Percentiles rank a stretch among this genome's conserved stretches.
Conservation (phyloP, 92 coral and sea anemone genomes). For the Diadumene lineata region DNA sequence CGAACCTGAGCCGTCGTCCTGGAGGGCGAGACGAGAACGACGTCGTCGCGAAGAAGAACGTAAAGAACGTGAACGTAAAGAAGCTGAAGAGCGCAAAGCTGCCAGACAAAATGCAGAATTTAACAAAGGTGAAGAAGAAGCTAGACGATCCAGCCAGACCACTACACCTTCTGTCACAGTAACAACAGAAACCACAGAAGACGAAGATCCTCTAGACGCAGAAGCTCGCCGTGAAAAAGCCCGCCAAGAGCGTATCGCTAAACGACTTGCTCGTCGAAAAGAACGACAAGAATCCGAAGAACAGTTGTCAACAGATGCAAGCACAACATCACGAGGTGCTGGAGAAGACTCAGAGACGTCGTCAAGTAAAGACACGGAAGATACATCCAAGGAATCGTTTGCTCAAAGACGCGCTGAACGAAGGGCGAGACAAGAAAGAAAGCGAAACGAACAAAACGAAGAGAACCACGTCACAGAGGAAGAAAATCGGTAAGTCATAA, state of each 20-base stretch:
- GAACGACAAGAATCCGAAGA: constrained; percentile 32
- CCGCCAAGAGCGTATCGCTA: constrained; percentile 29
- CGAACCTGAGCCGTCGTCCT: constrained; percentile 31
- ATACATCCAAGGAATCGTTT: constrained; percentile 26
- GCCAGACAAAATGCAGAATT: constrained; percentile 28
- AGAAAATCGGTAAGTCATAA: constrained; percentile 41
- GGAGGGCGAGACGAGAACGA: constrained; percentile 33
- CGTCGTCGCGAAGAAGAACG: constrained; percentile 33
- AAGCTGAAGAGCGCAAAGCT: constrained; percentile 29
- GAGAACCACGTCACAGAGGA: constrained; percentile 23
- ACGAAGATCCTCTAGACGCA: constrained; percentile 27
- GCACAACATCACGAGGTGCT: constrained; percentile 12
- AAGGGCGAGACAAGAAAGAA: constrained; percentile 50
- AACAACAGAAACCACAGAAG: constrained; percentile 17
- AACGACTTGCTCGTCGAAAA: constrained; percentile 32
- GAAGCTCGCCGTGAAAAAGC: constrained; percentile 42
- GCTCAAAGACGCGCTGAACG: constrained; percentile 78
- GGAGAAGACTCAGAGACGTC: constrained; percentile 38
- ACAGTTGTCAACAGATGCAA: neutral
- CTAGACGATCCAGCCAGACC: neutral
- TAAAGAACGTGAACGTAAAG: constrained; percentile 37
- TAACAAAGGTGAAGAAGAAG: constrained; percentile 26
- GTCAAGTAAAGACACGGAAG: constrained; percentile 44
- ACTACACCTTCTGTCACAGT: neutral
- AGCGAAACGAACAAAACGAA: constrained; percentile 30